These are phyloP conservation scores for Nemurella pictetii DNA, from an alignment of 2,888 invertebrate species.

Conservation along the genomic window DNA sequence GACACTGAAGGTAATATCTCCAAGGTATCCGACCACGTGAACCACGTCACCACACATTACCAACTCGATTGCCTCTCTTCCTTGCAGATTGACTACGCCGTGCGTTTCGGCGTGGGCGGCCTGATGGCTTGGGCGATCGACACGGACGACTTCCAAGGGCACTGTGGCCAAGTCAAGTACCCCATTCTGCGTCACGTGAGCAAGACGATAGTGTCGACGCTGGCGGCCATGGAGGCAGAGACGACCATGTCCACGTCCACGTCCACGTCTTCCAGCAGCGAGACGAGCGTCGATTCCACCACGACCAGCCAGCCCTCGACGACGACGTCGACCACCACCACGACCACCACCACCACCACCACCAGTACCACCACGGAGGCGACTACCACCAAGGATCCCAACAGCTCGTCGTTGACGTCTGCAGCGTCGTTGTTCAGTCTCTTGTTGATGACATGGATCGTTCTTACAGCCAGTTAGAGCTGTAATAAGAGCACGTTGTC, in stretches of 20 bases:
- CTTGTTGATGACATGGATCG: background rate
- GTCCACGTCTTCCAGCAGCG: background rate
- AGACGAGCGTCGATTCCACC: background rate
- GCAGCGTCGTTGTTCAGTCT: background rate
- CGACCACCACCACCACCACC: background rate
- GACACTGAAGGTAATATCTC: conserved; percentile 67
- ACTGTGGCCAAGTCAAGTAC: conserved; percentile 46
- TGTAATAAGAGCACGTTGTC: no score
- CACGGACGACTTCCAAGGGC: conserved; percentile 56
- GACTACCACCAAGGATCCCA: background rate
- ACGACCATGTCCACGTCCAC: background rate
- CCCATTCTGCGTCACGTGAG: background rate
- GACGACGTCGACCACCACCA: background rate
- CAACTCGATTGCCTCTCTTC: background rate
- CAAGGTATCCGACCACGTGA: background rate
- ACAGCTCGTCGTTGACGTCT: background rate
- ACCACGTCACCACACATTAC: background rate
- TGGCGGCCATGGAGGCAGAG: background rate
- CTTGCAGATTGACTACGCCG: conserved; percentile 49
- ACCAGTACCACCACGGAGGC: background rate
- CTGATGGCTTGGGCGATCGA: conserved; percentile 60
- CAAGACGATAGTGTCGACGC: background rate
- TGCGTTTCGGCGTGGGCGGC: conserved; percentile 53
- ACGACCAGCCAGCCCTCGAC: background rate
- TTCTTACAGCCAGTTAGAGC: background rate